Evolutionary conservation across 2,888 invertebrate genomes (phyloP).

Genomic region (Tigriopus californicus): DNA sequence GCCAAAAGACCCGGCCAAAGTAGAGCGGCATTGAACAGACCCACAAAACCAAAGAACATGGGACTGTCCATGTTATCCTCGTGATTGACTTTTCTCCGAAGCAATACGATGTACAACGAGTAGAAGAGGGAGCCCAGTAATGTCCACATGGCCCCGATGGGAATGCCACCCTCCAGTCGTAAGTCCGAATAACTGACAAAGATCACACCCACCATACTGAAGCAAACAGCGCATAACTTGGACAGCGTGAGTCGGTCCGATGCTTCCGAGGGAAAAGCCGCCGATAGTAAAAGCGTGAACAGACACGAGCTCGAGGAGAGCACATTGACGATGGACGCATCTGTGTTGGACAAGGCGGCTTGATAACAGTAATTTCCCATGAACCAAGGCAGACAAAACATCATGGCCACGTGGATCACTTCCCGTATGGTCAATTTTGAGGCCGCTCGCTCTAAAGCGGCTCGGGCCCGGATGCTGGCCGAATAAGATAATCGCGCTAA

Average conservation of each 20-base stretch:
- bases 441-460: conserved; percentile 7
- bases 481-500: conserved; percentile 84
- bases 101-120: conserved; percentile 69
- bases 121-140: conserved; percentile 73
- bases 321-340: conserved; percentile 68
- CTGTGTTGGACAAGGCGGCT: conserved; percentile 59
- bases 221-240: conserved; percentile 56
- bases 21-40: conserved; percentile 65
- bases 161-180: conserved; percentile 43
- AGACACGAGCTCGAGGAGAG: conserved; percentile 73
- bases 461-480: conserved; percentile 42
- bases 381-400: conserved; percentile 45
- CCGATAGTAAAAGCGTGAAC: conserved; percentile 68
- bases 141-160: conserved; percentile 57
- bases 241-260: conserved; percentile 68
- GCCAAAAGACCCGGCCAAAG: conserved; percentile 78
- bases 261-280: conserved; percentile 60
- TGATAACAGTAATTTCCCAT: conserved; percentile 81
- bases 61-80: conserved; percentile 87
- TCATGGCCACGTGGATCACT: conserved; percentile 13
- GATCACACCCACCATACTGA: conserved; percentile 59
- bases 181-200: conserved; percentile 57
- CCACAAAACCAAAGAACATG: conserved; percentile 88
- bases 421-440: not conserved
- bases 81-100: conserved; percentile 60